phyloP scores from a whole-genome alignment of 2,113 vertebrate species.

The Percopsis transmontana region DNA sequence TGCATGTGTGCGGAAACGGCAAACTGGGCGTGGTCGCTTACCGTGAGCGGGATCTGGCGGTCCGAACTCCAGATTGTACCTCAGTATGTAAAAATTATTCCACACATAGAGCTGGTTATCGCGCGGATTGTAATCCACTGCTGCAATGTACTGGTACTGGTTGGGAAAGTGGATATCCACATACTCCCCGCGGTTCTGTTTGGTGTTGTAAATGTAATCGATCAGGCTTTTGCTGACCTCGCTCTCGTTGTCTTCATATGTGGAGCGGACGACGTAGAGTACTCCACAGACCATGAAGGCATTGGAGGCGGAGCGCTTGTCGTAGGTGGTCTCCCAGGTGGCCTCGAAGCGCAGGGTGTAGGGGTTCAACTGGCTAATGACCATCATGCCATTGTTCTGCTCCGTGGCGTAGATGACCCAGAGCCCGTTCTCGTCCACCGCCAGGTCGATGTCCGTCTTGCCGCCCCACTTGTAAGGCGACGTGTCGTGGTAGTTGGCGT shows the following conservation, averaged over 20 bases:
- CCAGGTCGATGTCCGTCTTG: slow-evolving; percentile 98
- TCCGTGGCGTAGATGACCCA: slow-evolving; percentile 99
- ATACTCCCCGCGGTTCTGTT: slow-evolving; percentile 88
- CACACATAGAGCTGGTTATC: slow-evolving; percentile 98
- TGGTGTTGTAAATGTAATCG: slow-evolving; percentile 97
- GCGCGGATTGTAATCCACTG: slow-evolving; percentile 99
- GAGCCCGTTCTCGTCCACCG: slow-evolving; percentile 95
- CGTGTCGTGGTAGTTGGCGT: slow-evolving; percentile 98
- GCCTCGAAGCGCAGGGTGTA: slow-evolving; percentile 98
- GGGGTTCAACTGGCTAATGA: slow-evolving; percentile 97
- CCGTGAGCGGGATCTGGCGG: slow-evolving; percentile 96
- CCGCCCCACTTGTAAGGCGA: slow-evolving; percentile 98
- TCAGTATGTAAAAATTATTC: slow-evolving; percentile 99
- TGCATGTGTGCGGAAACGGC: slow-evolving; percentile 32
- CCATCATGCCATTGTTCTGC: slow-evolving; percentile 99
- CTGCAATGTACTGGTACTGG: slow-evolving; percentile 97
- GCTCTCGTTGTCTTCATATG: slow-evolving; percentile 98
- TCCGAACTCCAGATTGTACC: slow-evolving; percentile 95
- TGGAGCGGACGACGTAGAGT: slow-evolving; percentile 94
- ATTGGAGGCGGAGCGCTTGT: slow-evolving; percentile 97
- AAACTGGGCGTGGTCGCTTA: slow-evolving; percentile 70
- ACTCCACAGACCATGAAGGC: slow-evolving; percentile 99
- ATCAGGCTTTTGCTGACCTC: slow-evolving; percentile 95
- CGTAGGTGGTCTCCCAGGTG: slow-evolving; percentile 94
- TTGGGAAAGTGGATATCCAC: slow-evolving; percentile 97